Evolutionary conservation across 2,113 vertebrate genomes (phyloP).

Genomic region (Ceyx cyanopectus): DNA sequence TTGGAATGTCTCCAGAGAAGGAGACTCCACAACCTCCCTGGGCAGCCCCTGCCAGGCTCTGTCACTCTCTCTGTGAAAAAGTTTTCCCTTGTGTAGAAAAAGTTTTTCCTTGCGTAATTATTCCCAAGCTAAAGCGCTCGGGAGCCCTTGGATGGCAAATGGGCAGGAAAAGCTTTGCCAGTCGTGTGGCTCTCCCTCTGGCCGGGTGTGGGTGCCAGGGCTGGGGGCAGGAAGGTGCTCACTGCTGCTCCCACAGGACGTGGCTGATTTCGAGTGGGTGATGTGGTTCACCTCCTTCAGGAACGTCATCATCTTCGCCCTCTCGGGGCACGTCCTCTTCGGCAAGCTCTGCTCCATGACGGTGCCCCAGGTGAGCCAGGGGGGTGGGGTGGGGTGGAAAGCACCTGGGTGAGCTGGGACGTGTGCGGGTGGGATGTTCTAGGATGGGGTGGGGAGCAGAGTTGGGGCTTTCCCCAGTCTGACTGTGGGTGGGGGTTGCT

Average conservation of each 20-base stretch:
- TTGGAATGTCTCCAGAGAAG: too few relatives aligned
- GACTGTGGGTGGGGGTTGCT: accelerated
- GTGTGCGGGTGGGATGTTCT: background rate
- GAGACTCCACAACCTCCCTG: too few relatives aligned
- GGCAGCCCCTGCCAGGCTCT: too few relatives aligned
- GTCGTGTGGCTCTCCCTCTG: background rate
- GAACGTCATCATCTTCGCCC: conserved; percentile 89
- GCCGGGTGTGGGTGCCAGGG: background rate
- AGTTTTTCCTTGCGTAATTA: too few relatives aligned
- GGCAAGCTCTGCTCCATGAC: conserved; percentile 94
- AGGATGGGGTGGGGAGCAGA: background rate
- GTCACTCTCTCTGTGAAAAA: too few relatives aligned
- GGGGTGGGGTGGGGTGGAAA: background rate
- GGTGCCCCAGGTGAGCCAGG: conserved; percentile 85
- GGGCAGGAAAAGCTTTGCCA: background rate
- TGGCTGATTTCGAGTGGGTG: conserved; percentile 93
- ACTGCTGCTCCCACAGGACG: conserved; percentile 79
- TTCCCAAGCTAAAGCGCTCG: accelerated
- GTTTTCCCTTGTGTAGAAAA: too few relatives aligned
- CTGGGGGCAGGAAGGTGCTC: background rate
- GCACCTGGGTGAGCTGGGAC: background rate
- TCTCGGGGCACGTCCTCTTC: conserved; percentile 93
- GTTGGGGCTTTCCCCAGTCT: background rate
- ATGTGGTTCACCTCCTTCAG: conserved; percentile 98
- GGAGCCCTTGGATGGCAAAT: background rate